phyloP scores from a whole-genome alignment of 2,888 invertebrate species.

The Melipona bicolor region DNA sequence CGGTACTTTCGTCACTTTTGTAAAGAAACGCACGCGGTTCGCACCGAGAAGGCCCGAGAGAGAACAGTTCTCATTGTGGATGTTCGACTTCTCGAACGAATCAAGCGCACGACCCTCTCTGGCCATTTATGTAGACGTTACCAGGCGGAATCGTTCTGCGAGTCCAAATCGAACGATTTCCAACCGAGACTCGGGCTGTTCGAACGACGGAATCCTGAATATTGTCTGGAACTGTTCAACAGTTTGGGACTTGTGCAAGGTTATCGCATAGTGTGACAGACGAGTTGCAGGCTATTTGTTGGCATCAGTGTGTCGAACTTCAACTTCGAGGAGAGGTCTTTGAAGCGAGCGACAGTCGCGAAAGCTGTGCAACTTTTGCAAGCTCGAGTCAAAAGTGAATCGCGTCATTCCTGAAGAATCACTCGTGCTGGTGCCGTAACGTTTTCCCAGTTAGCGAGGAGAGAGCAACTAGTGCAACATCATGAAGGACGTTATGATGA shows the following conservation, averaged over 20 bases:
- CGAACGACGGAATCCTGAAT: not conserved
- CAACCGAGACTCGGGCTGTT: no score
- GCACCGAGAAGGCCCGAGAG: slow-evolving; percentile 43
- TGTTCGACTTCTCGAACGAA: not conserved
- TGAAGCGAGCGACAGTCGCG: no score
- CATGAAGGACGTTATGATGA: slow-evolving; percentile 88
- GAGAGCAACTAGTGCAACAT: slow-evolving; percentile 1
- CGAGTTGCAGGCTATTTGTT: not conserved
- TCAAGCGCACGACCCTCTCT: not conserved
- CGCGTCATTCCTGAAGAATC: not conserved
- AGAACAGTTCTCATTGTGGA: slow-evolving; percentile 3
- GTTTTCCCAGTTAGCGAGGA: not conserved
- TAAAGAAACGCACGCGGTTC: slow-evolving; percentile 75
- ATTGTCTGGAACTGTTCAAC: not conserved
- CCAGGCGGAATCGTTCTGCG: not conserved
- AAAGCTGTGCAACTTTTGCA: not conserved
- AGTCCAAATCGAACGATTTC: not conserved
- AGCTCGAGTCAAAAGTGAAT: no score
- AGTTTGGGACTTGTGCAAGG: not conserved
- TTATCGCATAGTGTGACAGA: not conserved
- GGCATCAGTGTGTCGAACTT: not conserved
- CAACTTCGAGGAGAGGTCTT: not conserved
- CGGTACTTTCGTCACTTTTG: slow-evolving; percentile 77
- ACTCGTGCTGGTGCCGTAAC: not conserved
- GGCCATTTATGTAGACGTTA: slow-evolving; percentile 10